Conservation (phyloP, 1,140 invertebrate genomes). For the Trissolcus basalis region DNA sequence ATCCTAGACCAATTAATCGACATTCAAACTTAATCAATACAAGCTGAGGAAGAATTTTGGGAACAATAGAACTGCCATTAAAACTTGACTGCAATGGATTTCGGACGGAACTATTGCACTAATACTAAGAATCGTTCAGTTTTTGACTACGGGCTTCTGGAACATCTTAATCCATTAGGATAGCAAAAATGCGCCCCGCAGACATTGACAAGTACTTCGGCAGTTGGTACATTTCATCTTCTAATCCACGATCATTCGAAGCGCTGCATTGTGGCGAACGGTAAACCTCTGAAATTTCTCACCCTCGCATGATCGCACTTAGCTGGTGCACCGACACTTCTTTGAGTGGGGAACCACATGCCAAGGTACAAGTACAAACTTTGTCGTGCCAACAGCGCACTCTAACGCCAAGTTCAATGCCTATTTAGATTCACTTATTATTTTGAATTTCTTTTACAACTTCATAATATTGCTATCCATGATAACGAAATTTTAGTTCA, state of each 20-base stretch:
- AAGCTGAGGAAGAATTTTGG: background rate
- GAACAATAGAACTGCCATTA: background rate
- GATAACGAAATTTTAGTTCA: too few species aligned
- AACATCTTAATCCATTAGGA: background rate
- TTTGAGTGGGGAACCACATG: conserved; percentile 49
- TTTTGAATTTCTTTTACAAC: too few species aligned
- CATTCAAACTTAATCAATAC: conserved; percentile 1
- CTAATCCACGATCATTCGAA: conserved; percentile 59
- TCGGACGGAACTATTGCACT: background rate
- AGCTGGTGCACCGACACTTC: conserved; percentile 43
- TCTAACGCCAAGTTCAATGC: conserved; percentile 33
- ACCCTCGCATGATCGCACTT: conserved; percentile 53
- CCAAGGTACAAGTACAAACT: conserved; percentile 49
- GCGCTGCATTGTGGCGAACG: conserved; percentile 58
- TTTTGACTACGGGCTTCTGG: background rate
- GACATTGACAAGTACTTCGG: conserved; percentile 45
- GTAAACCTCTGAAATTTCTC: conserved; percentile 62
- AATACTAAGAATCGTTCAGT: background rate
- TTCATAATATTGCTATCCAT: too few species aligned
- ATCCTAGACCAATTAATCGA: background rate
- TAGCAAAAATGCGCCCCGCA: conserved; percentile 5
- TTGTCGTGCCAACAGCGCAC: conserved; percentile 38
- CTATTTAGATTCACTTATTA: too few species aligned
- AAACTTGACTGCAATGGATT: background rate
- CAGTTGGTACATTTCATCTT: conserved; percentile 46